phyloP scores from a whole-genome alignment of 2,113 vertebrate species.

The Cacatua alba region DNA sequence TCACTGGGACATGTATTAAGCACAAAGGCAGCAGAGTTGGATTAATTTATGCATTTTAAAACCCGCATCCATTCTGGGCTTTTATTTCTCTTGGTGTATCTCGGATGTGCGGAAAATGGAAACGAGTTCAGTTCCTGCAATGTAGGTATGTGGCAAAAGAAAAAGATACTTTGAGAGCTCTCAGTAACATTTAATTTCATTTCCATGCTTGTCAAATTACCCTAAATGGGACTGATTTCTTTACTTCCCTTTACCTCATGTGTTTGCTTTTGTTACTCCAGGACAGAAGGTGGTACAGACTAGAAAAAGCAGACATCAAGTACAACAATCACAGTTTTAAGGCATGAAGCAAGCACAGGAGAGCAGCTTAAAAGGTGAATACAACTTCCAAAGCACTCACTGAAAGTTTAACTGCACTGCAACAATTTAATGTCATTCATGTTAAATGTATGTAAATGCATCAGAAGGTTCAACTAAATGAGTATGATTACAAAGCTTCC shows the following conservation, averaged over 20 bases:
- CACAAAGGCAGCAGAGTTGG: background rate
- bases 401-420: background rate
- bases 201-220: background rate
- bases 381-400: background rate
- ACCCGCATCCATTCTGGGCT: background rate
- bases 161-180: background rate
- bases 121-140: background rate
- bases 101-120: background rate
- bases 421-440: background rate
- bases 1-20: background rate
- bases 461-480: background rate
- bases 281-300: background rate
- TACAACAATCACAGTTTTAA: background rate
- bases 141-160: background rate
- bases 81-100: background rate
- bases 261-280: background rate
- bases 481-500: background rate
- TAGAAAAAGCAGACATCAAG: background rate
- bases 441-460: background rate
- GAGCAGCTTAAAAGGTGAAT: background rate
- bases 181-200: background rate
- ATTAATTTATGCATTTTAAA: background rate
- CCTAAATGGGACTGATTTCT: background rate
- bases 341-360: background rate
- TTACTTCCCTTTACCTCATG: background rate